Evolutionary conservation across 2,797 vertebrate species (phyloP), one percentile per base, ranked within the genome.

Genomic region (Nasua narica): DNA sequence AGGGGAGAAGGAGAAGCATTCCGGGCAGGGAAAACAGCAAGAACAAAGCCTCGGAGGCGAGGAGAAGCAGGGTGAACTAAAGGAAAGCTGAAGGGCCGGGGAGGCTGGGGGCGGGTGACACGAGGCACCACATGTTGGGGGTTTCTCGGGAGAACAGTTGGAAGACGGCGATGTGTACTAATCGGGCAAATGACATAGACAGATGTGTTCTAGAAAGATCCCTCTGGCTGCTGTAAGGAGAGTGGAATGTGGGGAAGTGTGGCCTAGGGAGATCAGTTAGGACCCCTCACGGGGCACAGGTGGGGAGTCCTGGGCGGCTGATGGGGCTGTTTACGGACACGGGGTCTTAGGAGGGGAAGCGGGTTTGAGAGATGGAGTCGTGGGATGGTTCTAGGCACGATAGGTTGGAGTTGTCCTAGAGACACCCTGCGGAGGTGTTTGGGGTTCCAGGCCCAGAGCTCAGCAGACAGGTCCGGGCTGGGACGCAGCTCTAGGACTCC

Each of bases 141-240:
- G 19, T 46, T 43, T 94, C 46, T 5, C 43, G 62, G 74, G 50
- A 65, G 43, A 91, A 29, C 14, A 37, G 2, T 0, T 69, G 29
- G n/a, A 52, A 95, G 87, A 54, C 3, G 2, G 69, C n/a, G 32
- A 79, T n/a, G 54, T 65, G 52, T n/a, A 72, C n/a, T 65, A 94
- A 58, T 58, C 3, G 70, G 37, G 32, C 18, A 84, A 65, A 74
- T 69, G 48, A 72, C 65, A 32, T 35, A 29, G 40, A 87, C 77
- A 87, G 25, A 19, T 60, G 8, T 94, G 72, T 89, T 96, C 40
- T 90, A 93, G 87, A 94, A 87, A 92, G 87, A 86, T 43, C 70
- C 54, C 10, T 79, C 27, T 43, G 91, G 83, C 32, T 65, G 52
- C 48, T n/a, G 14, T 48, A 54, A 92, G 62, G 81, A 87, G 52